These are phyloP conservation scores for Silurus meridionalis DNA, from an alignment of 2,113 vertebrate genomes.

Conservation along the genomic window DNA sequence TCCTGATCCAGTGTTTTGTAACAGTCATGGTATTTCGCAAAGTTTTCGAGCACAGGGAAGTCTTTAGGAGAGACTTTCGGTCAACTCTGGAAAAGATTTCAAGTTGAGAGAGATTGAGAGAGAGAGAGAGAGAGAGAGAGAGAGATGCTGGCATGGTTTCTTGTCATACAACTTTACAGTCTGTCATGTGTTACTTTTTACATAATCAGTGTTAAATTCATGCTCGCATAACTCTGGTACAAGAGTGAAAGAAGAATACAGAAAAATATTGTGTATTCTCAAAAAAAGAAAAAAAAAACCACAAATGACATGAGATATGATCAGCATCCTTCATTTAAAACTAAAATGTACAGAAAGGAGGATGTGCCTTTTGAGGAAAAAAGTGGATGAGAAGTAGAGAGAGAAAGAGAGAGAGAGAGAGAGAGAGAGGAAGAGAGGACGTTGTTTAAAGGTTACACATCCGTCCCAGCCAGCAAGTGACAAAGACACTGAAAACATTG, in stretches of 20 bases:
- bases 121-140: conserved; percentile 1
- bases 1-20: neutral
- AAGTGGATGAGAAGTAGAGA: neutral
- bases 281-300: neutral
- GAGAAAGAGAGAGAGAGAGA: neutral
- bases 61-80: too few species aligned
- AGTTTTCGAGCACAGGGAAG: neutral
- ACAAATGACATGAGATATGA: neutral
- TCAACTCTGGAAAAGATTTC: too few species aligned
- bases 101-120: neutral
- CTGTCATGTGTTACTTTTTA: neutral
- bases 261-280: neutral
- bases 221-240: neutral
- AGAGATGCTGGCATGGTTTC: neutral
- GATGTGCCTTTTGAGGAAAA: neutral
- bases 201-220: neutral
- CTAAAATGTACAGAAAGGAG: neutral
- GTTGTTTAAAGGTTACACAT: conserved; percentile 69
- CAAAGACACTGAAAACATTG: neutral
- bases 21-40: neutral
- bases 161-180: neutral
- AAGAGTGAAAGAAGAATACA: neutral
- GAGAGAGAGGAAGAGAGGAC: conserved; percentile 38
- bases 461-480: conserved; percentile 51
- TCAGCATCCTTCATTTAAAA: neutral